phyloP scores from a whole-genome alignment of 2,113 vertebrate species.

The Gallinago paraguaiae region DNA sequence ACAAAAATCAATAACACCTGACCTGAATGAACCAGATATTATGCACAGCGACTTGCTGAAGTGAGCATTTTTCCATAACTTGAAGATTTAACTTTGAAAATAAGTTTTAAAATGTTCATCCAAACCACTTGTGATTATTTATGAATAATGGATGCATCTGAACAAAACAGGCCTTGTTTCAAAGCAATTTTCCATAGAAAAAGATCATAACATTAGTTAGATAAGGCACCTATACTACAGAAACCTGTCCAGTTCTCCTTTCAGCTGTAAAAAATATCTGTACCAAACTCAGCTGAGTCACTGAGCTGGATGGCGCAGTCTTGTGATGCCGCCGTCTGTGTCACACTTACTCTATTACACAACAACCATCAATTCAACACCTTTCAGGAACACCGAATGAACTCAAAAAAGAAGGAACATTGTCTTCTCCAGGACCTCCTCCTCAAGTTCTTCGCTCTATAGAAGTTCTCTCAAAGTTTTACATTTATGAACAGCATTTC shows the following conservation, averaged over 20 bases:
- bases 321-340: neutral
- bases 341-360: neutral
- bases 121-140: neutral
- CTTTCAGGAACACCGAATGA: neutral
- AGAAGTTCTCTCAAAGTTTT: neutral
- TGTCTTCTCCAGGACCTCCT: neutral
- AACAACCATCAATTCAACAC: neutral
- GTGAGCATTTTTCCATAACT: neutral
- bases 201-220: neutral
- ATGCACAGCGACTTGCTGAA: neutral
- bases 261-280: neutral
- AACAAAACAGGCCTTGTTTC: neutral
- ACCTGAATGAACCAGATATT: conserved; percentile 25
- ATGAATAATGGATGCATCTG: conserved; percentile 17
- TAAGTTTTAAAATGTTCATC: conserved; percentile 39
- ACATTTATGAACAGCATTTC: neutral
- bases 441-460: neutral
- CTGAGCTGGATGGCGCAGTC: rapidly evolving
- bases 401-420: neutral
- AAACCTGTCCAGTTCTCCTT: neutral
- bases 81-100: conserved; percentile 25
- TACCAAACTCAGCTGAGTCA: neutral
- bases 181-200: neutral
- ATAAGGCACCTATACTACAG: neutral
- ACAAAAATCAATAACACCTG: conserved; percentile 49